Evolutionary conservation across 2,797 vertebrate genomes (phyloP).

Genomic region (Oryzias dopingdopingensis): DNA sequence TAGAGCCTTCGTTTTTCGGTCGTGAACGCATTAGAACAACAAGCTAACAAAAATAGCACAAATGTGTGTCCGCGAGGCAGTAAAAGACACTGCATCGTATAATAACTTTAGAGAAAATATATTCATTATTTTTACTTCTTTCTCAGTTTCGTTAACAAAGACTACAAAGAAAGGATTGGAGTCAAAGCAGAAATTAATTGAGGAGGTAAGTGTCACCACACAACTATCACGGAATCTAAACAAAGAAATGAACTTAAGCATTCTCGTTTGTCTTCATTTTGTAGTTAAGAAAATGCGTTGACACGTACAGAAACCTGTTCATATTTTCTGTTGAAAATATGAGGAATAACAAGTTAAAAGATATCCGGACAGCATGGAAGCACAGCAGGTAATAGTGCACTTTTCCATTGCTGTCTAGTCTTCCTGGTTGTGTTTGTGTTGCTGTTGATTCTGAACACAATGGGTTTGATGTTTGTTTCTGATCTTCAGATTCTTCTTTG

Average conservation of each 20-base stretch:
- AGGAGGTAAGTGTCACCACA: constrained; percentile 80
- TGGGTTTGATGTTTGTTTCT: background rate
- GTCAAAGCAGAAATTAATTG: constrained; percentile 89
- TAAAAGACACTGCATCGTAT: background rate
- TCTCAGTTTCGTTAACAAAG: constrained; percentile 91
- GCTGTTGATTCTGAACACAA: too few relatives aligned
- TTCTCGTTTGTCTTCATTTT: background rate
- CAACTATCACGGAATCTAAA: background rate
- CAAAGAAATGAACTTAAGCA: background rate
- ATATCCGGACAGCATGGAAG: constrained; percentile 92
- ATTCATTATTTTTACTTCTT: too few relatives aligned
- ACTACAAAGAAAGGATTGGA: constrained; percentile 91
- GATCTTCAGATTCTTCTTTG: constrained; percentile 89
- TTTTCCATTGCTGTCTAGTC: too few relatives aligned
- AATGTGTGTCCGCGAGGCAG: background rate
- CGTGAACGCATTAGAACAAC: background rate
- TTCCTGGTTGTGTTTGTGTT: too few relatives aligned
- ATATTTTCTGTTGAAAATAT: constrained; percentile 94
- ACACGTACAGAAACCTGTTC: constrained; percentile 91
- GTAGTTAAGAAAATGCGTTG: constrained; percentile 92
- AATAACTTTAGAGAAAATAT: background rate
- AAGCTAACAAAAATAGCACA: constrained; percentile 31
- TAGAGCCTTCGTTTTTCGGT: background rate
- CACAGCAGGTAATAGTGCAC: constrained; percentile 85
- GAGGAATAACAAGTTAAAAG: constrained; percentile 96